A percentile compares a stretch with the other conserved stretches of the same genome.
These are phyloP conservation scores for Meandrusa payeni DNA, from an alignment of 2,888 invertebrate species.

Conservation along the genomic window DNA sequence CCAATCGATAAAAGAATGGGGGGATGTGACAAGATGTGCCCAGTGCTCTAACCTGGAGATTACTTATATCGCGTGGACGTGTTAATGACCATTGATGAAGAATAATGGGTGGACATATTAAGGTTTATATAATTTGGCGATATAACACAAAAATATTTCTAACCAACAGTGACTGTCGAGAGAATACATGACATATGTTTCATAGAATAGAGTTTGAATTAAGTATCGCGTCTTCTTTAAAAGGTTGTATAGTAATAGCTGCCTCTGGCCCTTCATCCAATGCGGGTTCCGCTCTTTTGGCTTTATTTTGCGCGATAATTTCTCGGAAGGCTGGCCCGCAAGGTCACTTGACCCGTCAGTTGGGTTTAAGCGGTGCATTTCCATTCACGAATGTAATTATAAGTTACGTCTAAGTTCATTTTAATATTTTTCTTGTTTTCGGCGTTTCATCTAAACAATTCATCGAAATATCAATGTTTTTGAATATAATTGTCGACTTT, in stretches of 20 bases:
- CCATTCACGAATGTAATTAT: conserved; percentile 38
- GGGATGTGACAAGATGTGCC: conserved; percentile 31
- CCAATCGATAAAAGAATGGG: conserved; percentile 39
- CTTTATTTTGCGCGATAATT: conserved; percentile 56
- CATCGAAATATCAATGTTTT: too few relatives aligned
- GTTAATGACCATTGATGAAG: conserved; percentile 37
- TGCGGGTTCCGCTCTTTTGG: conserved; percentile 44
- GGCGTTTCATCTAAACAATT: background rate
- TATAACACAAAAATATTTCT: conserved; percentile 11
- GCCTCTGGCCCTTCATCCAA: conserved; percentile 13
- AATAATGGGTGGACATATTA: conserved; percentile 33
- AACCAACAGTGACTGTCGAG: background rate
- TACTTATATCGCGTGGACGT: conserved; percentile 29
- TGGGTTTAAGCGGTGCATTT: conserved; percentile 27
- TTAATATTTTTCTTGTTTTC: conserved; percentile 18
- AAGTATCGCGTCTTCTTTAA: background rate
- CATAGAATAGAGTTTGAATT: background rate
- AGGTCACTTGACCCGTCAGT: conserved; percentile 55
- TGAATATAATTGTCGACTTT: too few relatives aligned
- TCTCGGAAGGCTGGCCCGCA: conserved; percentile 65
- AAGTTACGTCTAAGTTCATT: conserved; percentile 30
- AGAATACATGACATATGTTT: background rate
- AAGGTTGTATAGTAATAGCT: conserved; percentile 10
- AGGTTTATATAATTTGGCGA: conserved; percentile 33
- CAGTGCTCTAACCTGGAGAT: conserved; percentile 28